Percentiles rank a stretch among this genome's conserved stretches.
phyloP scores from a whole-genome alignment of 92 coral and sea anemone genomes.

The Micromussa lordhowensis region DNA sequence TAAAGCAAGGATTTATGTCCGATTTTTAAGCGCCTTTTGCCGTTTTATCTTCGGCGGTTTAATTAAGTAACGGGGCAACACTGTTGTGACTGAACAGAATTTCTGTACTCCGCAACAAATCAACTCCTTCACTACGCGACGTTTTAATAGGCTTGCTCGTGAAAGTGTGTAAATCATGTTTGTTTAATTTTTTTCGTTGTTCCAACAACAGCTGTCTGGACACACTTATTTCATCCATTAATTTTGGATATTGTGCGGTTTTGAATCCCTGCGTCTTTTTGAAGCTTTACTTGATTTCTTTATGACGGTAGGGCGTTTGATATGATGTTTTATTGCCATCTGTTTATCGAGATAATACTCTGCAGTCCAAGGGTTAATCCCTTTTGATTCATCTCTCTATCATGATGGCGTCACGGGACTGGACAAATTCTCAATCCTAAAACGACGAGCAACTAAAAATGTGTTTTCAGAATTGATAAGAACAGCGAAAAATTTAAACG shows the following conservation, averaged over 20 bases:
- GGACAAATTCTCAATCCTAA: neutral
- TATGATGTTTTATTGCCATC: neutral
- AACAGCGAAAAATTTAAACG: neutral
- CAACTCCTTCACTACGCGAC: neutral
- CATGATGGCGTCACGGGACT: neutral
- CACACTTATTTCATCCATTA: neutral
- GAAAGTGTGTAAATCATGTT: neutral
- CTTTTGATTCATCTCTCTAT: neutral
- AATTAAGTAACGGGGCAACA: neutral
- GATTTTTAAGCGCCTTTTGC: neutral
- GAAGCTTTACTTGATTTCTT: neutral
- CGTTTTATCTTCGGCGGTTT: neutral
- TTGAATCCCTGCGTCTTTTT: neutral
- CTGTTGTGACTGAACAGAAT: neutral
- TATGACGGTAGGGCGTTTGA: neutral
- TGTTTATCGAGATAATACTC: neutral
- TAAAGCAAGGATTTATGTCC: neutral
- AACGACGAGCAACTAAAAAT: neutral
- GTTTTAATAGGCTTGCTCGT: neutral
- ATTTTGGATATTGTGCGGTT: no score
- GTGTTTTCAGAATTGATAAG: neutral
- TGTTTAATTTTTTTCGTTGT: neutral
- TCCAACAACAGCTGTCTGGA: constrained; percentile 12
- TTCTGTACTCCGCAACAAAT: neutral
- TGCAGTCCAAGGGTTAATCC: neutral